A percentile compares a stretch with the other conserved stretches of the same genome.
Conservation (phyloP, 2,888 invertebrate genomes). For the Capitulum mitella region DNA sequence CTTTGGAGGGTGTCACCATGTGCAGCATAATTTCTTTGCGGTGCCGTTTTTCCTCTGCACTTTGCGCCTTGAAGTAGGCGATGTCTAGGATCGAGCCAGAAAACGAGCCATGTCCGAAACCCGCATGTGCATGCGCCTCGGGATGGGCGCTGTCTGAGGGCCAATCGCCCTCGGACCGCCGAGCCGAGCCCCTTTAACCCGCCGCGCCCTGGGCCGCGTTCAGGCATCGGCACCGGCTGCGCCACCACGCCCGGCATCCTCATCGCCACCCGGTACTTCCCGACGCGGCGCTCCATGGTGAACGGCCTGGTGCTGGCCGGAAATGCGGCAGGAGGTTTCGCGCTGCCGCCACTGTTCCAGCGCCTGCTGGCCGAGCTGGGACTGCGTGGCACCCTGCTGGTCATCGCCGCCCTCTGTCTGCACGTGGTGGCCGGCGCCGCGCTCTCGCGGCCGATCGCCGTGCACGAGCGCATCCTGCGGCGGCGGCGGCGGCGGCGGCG, state of each 20-base stretch:
- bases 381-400: constrained; percentile 60
- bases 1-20: too few species aligned
- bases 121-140: too few species aligned
- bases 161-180: too few species aligned
- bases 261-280: constrained; percentile 63
- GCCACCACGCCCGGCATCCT: constrained; percentile 56
- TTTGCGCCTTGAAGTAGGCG: too few species aligned
- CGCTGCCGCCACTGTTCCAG: constrained; percentile 39
- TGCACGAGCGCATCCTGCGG: constrained; percentile 38
- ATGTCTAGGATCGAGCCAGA: too few species aligned
- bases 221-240: constrained; percentile 40
- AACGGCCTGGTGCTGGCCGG: constrained; percentile 67
- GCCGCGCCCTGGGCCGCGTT: constrained; percentile 23
- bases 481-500: constrained; percentile 6
- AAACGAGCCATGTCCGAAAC: too few species aligned
- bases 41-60: too few species aligned
- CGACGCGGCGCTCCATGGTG: constrained; percentile 59
- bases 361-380: constrained; percentile 37
- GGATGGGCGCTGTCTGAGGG: too few species aligned
- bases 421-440: constrained; percentile 66
- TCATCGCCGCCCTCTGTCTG: constrained; percentile 64
- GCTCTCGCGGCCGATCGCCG: constrained; percentile 55
- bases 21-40: too few species aligned
- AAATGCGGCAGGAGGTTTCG: constrained; percentile 62
- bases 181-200: too few species aligned